phyloP scores from a whole-genome alignment of 2,888 invertebrate species.

The Blera fallax region DNA sequence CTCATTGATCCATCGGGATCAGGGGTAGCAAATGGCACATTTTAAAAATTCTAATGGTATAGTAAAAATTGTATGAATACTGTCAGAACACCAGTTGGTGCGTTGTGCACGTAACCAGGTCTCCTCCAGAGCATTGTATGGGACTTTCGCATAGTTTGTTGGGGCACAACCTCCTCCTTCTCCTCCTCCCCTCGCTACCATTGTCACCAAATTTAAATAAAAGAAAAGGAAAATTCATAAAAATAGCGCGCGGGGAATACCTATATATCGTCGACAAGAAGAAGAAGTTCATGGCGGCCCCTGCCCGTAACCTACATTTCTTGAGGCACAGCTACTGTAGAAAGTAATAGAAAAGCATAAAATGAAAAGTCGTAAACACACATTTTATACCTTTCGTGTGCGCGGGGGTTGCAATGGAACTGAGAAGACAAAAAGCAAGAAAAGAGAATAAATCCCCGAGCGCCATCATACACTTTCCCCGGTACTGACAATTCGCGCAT shows the following conservation, averaged over 20 bases:
- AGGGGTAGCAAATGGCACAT: constrained; percentile 46
- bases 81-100: constrained; percentile 16
- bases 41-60: constrained; percentile 59
- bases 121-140: constrained; percentile 6
- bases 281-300: neutral
- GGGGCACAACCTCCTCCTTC: neutral
- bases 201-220: constrained; percentile 60
- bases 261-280: neutral
- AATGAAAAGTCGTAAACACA: constrained; percentile 71
- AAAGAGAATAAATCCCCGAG: constrained; percentile 62
- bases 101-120: constrained; percentile 14
- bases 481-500: constrained; percentile 40
- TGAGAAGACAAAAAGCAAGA: constrained; percentile 29
- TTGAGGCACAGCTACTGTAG: constrained; percentile 32
- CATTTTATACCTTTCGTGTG: constrained; percentile 64
- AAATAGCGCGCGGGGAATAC: constrained; percentile 55
- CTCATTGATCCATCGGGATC: constrained; percentile 56
- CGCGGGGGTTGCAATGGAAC: constrained; percentile 23
- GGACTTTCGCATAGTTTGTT: constrained; percentile 30
- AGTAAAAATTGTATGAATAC: constrained; percentile 55
- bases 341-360: constrained; percentile 71
- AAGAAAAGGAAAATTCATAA: constrained; percentile 58
- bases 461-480: constrained; percentile 71
- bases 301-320: neutral
- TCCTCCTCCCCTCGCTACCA: neutral